These are phyloP conservation scores for Apomyelois bistriatella DNA, from an alignment of 2,888 invertebrate species.

Conservation along the genomic window DNA sequence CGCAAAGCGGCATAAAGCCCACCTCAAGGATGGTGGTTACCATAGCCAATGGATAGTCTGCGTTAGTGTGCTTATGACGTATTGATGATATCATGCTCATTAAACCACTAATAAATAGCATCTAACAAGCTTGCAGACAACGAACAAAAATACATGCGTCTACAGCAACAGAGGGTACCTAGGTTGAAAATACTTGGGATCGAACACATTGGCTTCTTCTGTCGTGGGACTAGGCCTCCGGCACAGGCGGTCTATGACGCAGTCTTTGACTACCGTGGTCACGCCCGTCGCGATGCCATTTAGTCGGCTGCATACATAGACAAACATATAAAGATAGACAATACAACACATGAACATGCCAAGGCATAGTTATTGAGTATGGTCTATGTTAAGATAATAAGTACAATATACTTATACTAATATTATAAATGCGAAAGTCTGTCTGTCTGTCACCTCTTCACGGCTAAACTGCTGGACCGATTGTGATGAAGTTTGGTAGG, in stretches of 20 bases:
- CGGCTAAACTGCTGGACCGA: no score
- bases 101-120: background rate
- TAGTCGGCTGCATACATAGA: slow-evolving; percentile 74
- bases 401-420: no score
- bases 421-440: no score
- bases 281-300: slow-evolving; percentile 86
- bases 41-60: no score
- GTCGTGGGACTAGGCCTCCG: slow-evolving; percentile 61
- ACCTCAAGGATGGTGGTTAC: no score
- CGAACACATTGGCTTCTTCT: slow-evolving; percentile 72
- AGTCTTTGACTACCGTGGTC: slow-evolving; percentile 83
- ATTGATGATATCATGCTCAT: no score
- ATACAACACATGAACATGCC: background rate
- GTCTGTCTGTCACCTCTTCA: no score
- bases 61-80: no score
- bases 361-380: no score
- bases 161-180: slow-evolving; percentile 80
- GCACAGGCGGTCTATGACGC: slow-evolving; percentile 82
- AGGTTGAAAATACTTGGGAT: slow-evolving; percentile 83
- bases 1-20: no score
- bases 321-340: background rate
- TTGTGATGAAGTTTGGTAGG: no score
- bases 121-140: slow-evolving; percentile 23
- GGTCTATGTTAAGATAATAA: no score
- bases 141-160: slow-evolving; percentile 34